phyloP scores from a whole-genome alignment of 2,113 vertebrate species.

The Megaleporinus macrocephalus region DNA sequence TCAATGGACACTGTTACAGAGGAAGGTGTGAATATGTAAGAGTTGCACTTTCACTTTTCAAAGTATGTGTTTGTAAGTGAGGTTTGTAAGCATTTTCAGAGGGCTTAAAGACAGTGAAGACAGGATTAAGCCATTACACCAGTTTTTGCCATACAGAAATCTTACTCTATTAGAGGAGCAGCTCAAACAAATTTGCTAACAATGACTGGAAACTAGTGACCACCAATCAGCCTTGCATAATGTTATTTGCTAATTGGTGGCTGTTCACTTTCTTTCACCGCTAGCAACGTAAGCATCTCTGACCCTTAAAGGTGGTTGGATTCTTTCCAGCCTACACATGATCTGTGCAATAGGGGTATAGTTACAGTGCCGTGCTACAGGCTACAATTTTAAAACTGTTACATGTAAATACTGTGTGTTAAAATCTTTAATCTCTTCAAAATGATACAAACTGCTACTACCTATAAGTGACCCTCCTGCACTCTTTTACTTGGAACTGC shows the following conservation, averaged over 20 bases:
- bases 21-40: constrained; percentile 53
- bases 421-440: neutral
- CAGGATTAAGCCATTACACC: neutral
- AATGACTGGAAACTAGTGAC: neutral
- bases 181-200: neutral
- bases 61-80: constrained; percentile 33
- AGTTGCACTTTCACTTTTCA: constrained; percentile 61
- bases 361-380: neutral
- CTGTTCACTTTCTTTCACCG: neutral
- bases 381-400: neutral
- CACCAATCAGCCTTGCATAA: neutral
- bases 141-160: neutral
- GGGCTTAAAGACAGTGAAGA: constrained; percentile 19
- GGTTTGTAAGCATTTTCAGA: constrained; percentile 26
- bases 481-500: constrained; percentile 12
- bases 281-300: neutral
- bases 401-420: neutral
- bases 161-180: neutral
- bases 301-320: no score
- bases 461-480: neutral
- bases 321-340: neutral
- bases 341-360: constrained; percentile 16
- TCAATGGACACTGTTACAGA: constrained; percentile 66
- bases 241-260: neutral
- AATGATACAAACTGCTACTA: neutral